Conservation (phyloP, 2,113 vertebrate genomes). For the Muntiacus muntjak region DNA sequence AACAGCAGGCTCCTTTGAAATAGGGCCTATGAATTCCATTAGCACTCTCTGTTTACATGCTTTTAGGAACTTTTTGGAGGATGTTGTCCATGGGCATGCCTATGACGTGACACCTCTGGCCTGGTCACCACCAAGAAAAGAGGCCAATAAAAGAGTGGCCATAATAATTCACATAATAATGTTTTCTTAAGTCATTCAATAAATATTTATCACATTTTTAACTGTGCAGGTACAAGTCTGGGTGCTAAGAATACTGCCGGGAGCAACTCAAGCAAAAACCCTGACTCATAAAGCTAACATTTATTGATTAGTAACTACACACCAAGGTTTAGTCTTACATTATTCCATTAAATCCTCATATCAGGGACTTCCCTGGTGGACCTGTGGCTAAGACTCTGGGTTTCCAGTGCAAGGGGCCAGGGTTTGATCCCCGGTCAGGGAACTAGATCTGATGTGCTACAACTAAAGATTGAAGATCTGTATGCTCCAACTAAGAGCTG, state of each 20-base stretch:
- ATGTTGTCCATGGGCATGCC: not conserved
- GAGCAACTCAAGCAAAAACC: not conserved
- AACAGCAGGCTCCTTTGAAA: conserved; percentile 69
- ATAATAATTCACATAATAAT: not conserved
- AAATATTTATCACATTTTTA: not conserved
- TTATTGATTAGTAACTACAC: not conserved
- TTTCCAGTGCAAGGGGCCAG: not conserved
- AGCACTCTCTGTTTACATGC: conserved; percentile 61
- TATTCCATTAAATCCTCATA: not conserved
- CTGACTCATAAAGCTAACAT: not conserved
- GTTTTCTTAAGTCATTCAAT: not conserved
- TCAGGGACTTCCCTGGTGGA: not conserved
- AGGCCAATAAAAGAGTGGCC: not conserved
- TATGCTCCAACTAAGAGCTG: not conserved
- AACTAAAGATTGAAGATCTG: not conserved
- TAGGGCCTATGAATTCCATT: conserved; percentile 66
- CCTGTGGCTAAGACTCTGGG: not conserved
- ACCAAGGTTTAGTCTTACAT: not conserved
- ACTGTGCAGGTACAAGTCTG: not conserved
- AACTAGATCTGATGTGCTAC: not conserved
- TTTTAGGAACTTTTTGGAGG: conserved; percentile 57
- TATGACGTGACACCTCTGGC: not conserved
- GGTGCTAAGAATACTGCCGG: not conserved
- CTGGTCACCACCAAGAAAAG: not conserved
- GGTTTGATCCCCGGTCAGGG: not conserved